Conservation (phyloP, 2,113 vertebrate species). For the Nettapus auritus region DNA sequence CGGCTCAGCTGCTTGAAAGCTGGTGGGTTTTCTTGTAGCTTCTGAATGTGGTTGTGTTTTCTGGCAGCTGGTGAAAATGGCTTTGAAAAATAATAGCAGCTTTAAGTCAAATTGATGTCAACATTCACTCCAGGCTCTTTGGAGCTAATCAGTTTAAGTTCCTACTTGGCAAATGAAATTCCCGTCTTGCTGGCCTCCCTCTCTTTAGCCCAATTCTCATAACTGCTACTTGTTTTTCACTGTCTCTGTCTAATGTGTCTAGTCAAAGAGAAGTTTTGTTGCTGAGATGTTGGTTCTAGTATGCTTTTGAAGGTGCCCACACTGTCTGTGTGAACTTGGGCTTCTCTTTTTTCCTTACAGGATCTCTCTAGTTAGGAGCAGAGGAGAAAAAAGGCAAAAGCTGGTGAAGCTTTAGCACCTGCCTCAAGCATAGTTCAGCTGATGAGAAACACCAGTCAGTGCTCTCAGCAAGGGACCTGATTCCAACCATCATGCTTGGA, state of each 20-base stretch:
- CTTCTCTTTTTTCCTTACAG: not conserved
- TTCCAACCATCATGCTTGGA: not conserved
- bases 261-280: not conserved
- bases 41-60: not conserved
- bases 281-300: not conserved
- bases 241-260: not conserved
- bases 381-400: not conserved
- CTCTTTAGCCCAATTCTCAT: not conserved
- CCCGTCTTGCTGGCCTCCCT: not conserved
- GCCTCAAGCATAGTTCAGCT: not conserved
- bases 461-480: not conserved
- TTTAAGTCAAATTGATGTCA: slow-evolving; percentile 41
- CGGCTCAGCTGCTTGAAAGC: not conserved
- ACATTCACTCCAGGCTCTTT: not conserved
- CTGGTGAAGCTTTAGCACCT: not conserved
- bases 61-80: slow-evolving; percentile 7
- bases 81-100: slow-evolving; percentile 50
- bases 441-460: not conserved
- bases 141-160: slow-evolving; percentile 44
- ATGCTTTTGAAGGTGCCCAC: not conserved
- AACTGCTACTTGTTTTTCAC: not conserved
- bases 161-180: slow-evolving; percentile 13
- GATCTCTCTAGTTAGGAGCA: not conserved
- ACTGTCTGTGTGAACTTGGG: not conserved
- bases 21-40: not conserved